Base-by-base conservation (phyloP, 2,113 vertebrate species). In the Lethenteron reissneri region DNA sequence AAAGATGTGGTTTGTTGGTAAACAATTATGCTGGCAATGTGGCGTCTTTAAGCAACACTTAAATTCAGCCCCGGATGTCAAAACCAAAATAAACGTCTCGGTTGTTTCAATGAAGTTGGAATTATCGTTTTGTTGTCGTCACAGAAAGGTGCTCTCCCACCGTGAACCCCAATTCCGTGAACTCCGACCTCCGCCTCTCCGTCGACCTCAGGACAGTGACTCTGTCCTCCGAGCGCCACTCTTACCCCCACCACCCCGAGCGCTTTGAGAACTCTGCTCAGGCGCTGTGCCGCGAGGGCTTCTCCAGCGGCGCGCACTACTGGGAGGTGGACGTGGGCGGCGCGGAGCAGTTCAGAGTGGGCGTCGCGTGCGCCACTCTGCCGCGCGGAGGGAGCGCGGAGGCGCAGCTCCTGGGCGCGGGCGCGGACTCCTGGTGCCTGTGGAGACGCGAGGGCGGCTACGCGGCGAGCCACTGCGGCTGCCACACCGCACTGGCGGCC, bases 241-340 rank as follows among this genome's bases (percentile, higher is more conserved):
- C 56, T 41, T 5, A 71, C 1, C 56, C 58, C 8, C 74, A 73
- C 8, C n/a, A 19, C 17, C n/a, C 13, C 21, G 21, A 19, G 13
- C 70, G 72, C 56, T 76, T 76, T 9, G 72, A 74, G 59, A 70
- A 73, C 69, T 75, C 73, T 15, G 73, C 74, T 58, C 74, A 74
- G 3, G 74, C 74, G 12, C 58, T 76, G 72, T 73, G 69, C 56
- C 58, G 41, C 14, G 25, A 56, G 69, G 58, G 73, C 8, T 74
- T 76, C 56, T 2, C 70, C 3, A 70, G 64, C 8, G 76, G 76
- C 17, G 57, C 56, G 0, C 76, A 76, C 9, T 76, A 76, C 74
- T 76, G 76, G 76, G 76, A 75, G 70, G 76, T 76, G 69, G 76
- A 76, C 9, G 74, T 75, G 4, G 74, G 76, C 8, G 70, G 70